A percentile compares a stretch with the other conserved stretches of the same genome.
phyloP scores from a whole-genome alignment of 1,140 invertebrate species.

The Cotesia chilonis region DNA sequence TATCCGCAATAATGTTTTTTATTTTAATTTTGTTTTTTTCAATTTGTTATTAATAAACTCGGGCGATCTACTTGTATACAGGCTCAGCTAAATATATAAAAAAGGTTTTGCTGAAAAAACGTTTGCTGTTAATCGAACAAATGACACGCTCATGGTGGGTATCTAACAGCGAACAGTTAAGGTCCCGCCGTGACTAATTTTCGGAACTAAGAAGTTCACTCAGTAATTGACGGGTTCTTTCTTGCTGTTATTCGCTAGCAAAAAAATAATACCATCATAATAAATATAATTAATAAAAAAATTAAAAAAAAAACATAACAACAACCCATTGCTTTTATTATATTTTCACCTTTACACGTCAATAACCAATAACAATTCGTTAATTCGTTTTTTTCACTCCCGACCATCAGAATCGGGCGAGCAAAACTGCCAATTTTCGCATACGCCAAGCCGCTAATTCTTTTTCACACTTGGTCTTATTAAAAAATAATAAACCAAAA shows the following conservation, averaged over 20 bases:
- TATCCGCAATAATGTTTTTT: no score
- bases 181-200: slow-evolving; percentile 33
- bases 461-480: no score
- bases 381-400: background rate
- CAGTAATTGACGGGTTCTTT: slow-evolving; percentile 19
- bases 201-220: slow-evolving; percentile 18
- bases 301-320: no score
- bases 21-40: no score
- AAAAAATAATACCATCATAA: no score
- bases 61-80: background rate
- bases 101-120: slow-evolving; percentile 21
- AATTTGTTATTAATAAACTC: no score
- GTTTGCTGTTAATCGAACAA: slow-evolving; percentile 40
- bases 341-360: slow-evolving; percentile 2
- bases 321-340: background rate
- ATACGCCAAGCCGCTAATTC: no score
- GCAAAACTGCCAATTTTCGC: no score
- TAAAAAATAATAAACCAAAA: no score
- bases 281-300: background rate
- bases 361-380: background rate
- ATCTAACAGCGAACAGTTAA: slow-evolving; percentile 27
- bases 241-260: background rate
- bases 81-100: background rate
- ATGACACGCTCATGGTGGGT: slow-evolving; percentile 39
- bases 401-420: no score